Conservation (phyloP, 2,888 invertebrate species). For the Tiphia femorata region DNA sequence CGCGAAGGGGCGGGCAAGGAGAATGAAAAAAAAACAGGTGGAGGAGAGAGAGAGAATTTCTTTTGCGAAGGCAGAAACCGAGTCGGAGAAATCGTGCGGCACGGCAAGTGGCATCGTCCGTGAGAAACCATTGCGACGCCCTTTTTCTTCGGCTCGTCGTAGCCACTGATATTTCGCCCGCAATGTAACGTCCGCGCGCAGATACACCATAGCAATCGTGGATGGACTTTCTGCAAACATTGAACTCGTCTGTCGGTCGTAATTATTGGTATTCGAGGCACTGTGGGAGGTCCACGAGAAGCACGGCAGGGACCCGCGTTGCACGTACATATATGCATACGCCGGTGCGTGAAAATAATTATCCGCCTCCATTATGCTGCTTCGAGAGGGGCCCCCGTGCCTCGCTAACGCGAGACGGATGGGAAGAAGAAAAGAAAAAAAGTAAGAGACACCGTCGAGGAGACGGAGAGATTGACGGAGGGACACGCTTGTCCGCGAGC, state of each 20-base stretch:
- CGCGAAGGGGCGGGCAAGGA: too few species aligned
- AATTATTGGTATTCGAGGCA: constrained; percentile 48
- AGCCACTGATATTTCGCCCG: constrained; percentile 17
- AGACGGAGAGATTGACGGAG: background rate
- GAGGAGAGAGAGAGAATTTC: too few species aligned
- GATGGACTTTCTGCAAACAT: constrained; percentile 40
- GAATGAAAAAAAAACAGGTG: too few species aligned
- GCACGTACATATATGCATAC: constrained; percentile 15
- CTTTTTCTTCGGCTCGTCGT: constrained; percentile 15
- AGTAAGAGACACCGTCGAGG: background rate
- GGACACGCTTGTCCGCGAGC: background rate
- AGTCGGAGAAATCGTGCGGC: constrained; percentile 19
- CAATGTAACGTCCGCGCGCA: background rate
- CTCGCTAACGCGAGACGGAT: background rate
- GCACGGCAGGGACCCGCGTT: constrained; percentile 33
- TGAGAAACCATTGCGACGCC: constrained; percentile 14
- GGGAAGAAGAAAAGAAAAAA: constrained; percentile 5
- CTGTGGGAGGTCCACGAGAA: constrained; percentile 49
- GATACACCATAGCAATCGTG: too few species aligned
- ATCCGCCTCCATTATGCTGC: constrained; percentile 38
- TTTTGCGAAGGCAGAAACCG: constrained; percentile 1
- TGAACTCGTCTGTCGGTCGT: constrained; percentile 40
- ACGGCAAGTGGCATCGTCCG: constrained; percentile 9
- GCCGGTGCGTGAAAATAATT: constrained; percentile 54
- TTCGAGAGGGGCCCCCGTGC: constrained; percentile 8